A percentile compares a stretch with the other conserved stretches of the same genome.
phyloP scores from a whole-genome alignment of 2,888 invertebrate species.

The Clepsis dumicolana region DNA sequence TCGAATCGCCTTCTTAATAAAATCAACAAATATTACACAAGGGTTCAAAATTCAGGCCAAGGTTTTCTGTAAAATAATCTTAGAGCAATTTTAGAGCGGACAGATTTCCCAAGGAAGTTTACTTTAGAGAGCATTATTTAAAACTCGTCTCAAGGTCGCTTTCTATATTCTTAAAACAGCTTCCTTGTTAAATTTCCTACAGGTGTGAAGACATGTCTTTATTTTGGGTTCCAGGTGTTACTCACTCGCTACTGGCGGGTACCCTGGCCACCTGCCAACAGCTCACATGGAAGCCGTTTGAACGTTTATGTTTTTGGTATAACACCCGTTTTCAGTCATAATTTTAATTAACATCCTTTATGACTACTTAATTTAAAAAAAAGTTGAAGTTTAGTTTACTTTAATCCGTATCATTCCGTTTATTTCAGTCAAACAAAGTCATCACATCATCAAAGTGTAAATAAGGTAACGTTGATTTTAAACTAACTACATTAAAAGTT shows the following conservation, averaged over 20 bases:
- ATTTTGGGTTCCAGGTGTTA: conserved; percentile 23
- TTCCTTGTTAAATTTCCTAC: conserved; percentile 24
- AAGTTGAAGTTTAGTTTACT: background rate
- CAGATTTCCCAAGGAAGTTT: background rate
- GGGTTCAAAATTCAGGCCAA: no score
- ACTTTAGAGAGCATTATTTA: background rate
- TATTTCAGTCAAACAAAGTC: background rate
- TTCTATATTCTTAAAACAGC: background rate
- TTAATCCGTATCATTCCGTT: background rate
- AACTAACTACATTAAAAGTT: conserved; percentile 47
- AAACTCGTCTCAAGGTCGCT: background rate
- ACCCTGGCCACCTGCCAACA: conserved; percentile 34
- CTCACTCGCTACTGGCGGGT: conserved; percentile 31
- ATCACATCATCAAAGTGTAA: no score
- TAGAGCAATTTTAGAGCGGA: background rate
- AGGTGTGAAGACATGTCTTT: conserved; percentile 7
- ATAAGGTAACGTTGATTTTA: conserved; percentile 32
- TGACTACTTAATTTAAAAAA: background rate
- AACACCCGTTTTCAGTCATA: background rate
- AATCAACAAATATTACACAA: no score
- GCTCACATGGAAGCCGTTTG: conserved; percentile 23
- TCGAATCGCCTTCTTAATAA: background rate
- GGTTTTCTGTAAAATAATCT: background rate
- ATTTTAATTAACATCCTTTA: background rate
- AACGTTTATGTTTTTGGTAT: conserved; percentile 14